Conservation (phyloP, 1,140 invertebrate species). For the Sitobion miscanthi region DNA sequence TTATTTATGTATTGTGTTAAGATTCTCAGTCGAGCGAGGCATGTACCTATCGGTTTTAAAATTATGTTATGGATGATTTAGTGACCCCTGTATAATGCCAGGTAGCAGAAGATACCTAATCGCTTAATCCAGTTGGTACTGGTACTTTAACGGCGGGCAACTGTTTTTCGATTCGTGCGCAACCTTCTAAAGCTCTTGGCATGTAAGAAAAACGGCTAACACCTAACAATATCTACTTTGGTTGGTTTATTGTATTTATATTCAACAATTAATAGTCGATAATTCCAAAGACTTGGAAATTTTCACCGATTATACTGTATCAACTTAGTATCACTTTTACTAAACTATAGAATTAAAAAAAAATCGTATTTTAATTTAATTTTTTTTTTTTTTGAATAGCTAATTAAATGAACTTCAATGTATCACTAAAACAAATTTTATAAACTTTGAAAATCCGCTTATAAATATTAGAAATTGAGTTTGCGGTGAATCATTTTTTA, state of each 20-base stretch:
- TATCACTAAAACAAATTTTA: too few relatives aligned
- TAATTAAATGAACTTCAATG: not conserved
- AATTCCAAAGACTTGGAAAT: not conserved
- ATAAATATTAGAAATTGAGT: not conserved
- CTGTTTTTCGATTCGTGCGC: not conserved
- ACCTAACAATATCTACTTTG: not conserved
- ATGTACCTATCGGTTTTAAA: not conserved
- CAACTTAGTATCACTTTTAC: not conserved
- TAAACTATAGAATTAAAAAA: not conserved
- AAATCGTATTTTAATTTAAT: too few relatives aligned
- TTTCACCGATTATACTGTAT: not conserved
- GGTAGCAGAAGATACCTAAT: not conserved
- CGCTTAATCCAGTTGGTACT: too few relatives aligned
- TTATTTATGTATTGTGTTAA: not conserved
- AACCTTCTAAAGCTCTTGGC: not conserved
- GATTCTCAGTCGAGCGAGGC: not conserved
- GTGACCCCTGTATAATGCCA: not conserved
- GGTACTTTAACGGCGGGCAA: not conserved
- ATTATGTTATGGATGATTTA: not conserved
- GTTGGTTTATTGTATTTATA: not conserved
- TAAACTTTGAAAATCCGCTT: too few relatives aligned
- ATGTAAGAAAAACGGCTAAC: not conserved
- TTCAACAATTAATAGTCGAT: not conserved
- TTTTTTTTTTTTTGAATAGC: too few relatives aligned
- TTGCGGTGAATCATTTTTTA: not conserved